Evolutionary conservation across 2,797 vertebrate genomes (phyloP).

Genomic region (Dipus sagitta): DNA sequence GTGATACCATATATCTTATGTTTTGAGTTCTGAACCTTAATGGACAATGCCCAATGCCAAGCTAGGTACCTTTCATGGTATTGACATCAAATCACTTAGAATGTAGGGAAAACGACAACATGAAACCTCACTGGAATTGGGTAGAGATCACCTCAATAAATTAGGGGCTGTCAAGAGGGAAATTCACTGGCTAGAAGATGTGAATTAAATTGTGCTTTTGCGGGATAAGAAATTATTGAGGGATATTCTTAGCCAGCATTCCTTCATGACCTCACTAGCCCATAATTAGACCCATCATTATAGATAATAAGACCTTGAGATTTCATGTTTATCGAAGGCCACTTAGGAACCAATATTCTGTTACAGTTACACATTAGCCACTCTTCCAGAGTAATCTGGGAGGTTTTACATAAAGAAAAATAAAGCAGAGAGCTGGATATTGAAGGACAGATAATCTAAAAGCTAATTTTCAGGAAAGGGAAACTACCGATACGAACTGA

Average conservation of each 20-base stretch:
- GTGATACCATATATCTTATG: not conserved
- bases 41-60: not conserved
- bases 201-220: not conserved
- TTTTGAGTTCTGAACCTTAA: not conserved
- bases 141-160: not conserved
- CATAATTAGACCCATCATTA: not conserved
- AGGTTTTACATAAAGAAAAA: not conserved
- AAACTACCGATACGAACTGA: not conserved
- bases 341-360: not conserved
- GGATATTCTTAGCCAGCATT: not conserved
- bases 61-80: not conserved
- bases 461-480: not conserved
- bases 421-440: not conserved
- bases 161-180: not conserved
- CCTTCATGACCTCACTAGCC: not conserved
- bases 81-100: not conserved
- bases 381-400: not conserved
- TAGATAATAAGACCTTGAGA: not conserved
- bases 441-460: not conserved
- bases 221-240: not conserved
- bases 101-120: not conserved
- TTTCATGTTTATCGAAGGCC: not conserved
- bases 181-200: slow-evolving; percentile 9
- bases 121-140: not conserved
- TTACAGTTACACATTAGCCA: not conserved